A percentile compares a stretch with the other conserved stretches of the same genome.
Conservation (phyloP, 2,113 vertebrate genomes). For the Patagioenas fasciata region DNA sequence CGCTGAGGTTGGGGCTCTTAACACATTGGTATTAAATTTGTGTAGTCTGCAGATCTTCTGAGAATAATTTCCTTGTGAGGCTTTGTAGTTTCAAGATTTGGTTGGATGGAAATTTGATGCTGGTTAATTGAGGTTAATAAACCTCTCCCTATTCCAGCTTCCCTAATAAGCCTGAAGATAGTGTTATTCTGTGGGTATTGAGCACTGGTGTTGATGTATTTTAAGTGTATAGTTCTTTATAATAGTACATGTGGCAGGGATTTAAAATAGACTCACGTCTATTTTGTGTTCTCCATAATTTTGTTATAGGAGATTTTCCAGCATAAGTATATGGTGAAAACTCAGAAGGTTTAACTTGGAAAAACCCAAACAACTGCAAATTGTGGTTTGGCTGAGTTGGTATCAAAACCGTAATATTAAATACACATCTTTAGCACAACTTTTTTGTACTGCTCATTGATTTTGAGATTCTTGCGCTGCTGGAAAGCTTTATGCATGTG, state of each 20-base stretch:
- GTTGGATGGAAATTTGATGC: neutral
- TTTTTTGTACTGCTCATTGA: neutral
- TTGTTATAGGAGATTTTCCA: neutral
- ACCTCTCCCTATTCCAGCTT: neutral
- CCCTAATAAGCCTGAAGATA: neutral
- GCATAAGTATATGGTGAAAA: neutral
- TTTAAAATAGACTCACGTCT: neutral
- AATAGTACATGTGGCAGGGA: neutral
- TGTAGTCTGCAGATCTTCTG: neutral
- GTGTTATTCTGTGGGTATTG: neutral
- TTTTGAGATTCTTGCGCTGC: neutral
- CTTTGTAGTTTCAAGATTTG: neutral
- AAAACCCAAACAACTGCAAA: neutral
- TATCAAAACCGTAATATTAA: neutral
- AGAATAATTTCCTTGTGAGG: neutral
- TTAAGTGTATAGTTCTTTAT: neutral
- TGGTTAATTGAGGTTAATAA: neutral
- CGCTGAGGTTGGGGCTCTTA: neutral
- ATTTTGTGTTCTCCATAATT: neutral
- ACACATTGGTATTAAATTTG: rapidly evolving
- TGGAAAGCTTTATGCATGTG: neutral
- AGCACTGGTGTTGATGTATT: neutral
- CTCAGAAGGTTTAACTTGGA: neutral
- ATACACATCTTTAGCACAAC: neutral
- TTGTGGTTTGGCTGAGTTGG: neutral